Evolutionary conservation across 2,797 vertebrate genomes (phyloP), one percentile per base, ranked within the genome.

Genomic region (Aeoliscus strigatus): DNA sequence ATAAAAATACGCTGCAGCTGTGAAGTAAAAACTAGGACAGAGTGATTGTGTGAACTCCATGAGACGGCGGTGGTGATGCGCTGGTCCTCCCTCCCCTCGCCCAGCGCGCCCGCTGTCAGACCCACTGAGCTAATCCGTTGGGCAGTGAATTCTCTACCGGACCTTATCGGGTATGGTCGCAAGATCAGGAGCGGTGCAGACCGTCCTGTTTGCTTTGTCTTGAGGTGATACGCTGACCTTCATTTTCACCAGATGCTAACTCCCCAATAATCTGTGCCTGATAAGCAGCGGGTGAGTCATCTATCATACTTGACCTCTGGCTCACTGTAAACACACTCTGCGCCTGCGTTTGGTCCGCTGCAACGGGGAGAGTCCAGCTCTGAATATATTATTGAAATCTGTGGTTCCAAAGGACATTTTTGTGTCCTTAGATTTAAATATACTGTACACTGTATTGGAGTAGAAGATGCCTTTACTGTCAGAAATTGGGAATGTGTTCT

Each of bases 281-380:
- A 88, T 88, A 86, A 88, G 81, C 83, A 81, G 64, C 70, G 79
- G 80, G 72, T 63, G 72, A 70, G 69, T 62, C 80, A 75, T 88
- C 68, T 76, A 85, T 89, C 81, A 88, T 72, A 76, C 69, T 78
- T 85, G 80, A 88, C 84, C 81, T 59, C 71, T 46, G 67, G 70
- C 80, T 63, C 61, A 75, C 51, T 68, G 68, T 73, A 72, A 79
- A 82, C 70, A 66, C 62, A 72, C 49, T 18, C 42, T 41, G n/a
- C 58, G 55, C 46, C 62, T 51, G 27, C 27, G 37, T 72, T 84
- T 67, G 44, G 55, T 64, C 70, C 62, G 27, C 51, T 47, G 40
- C n/a, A 51, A 47, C 16, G 30, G 14, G 31, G 42, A 36, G 25
- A 24, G 24, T 29, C 21, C 6, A 2, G 7, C 9, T 13, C 55